Conservation (phyloP, 2,888 invertebrate genomes). For the Keiferia lycopersicella region DNA sequence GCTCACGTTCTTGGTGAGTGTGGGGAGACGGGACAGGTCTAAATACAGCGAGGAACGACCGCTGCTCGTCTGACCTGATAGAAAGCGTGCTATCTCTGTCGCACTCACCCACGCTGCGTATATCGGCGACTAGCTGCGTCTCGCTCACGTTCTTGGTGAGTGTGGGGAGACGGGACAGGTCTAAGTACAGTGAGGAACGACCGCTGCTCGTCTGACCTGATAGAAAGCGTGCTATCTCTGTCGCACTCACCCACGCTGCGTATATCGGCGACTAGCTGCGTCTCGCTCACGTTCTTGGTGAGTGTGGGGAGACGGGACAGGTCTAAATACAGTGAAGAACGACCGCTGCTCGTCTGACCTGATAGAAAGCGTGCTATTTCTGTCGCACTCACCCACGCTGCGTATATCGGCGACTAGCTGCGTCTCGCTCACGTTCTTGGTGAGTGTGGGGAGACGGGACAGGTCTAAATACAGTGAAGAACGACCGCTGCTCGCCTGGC, state of each 20-base stretch:
- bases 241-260: conserved; percentile 84
- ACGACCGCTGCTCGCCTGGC: too few species aligned
- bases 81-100: conserved; percentile 46
- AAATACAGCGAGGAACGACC: conserved; percentile 83
- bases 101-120: conserved; percentile 86
- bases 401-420: conserved; percentile 90
- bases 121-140: conserved; percentile 90
- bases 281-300: conserved; percentile 92
- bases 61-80: too few species aligned
- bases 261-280: conserved; percentile 90
- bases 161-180: conserved; percentile 83
- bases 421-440: conserved; percentile 94
- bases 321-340: conserved; percentile 83
- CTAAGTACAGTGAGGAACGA: conserved; percentile 83
- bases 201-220: too few species aligned
- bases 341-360: too few species aligned
- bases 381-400: conserved; percentile 83
- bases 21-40: conserved; percentile 84
- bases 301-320: conserved; percentile 84
- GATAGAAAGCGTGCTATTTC: too few species aligned
- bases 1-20: conserved; percentile 89
- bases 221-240: too few species aligned
- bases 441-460: conserved; percentile 83
- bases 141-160: conserved; percentile 92
- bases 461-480: conserved; percentile 84